Percentiles rank a stretch among this genome's conserved stretches.
These are phyloP conservation scores for Butorides virescens DNA, from an alignment of 2,113 vertebrate species.

Conservation along the genomic window DNA sequence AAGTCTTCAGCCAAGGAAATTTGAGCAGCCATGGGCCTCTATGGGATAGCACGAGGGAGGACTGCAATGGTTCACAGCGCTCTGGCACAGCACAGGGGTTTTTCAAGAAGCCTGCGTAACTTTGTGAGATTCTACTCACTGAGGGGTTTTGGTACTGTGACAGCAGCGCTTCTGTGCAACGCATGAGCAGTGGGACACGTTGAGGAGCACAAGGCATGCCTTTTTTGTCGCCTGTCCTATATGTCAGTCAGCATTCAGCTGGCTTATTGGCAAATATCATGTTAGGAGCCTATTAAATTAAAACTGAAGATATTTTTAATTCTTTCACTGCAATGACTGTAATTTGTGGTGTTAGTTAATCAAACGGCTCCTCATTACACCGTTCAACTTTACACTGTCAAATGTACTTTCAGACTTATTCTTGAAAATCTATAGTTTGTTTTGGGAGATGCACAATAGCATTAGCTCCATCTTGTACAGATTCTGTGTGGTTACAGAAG, in stretches of 20 bases:
- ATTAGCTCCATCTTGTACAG: neutral
- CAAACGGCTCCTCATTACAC: neutral
- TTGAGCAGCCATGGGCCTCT: neutral
- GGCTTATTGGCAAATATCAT: neutral
- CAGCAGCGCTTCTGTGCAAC: neutral
- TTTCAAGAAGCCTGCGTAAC: neutral
- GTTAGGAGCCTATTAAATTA: neutral
- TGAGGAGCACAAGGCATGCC: neutral
- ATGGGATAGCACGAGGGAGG: neutral
- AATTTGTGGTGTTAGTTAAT: neutral
- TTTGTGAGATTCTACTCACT: neutral
- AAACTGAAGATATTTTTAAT: neutral
- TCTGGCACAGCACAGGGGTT: neutral
- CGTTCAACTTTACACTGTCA: neutral
- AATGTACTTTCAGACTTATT: neutral
- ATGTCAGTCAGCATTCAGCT: neutral
- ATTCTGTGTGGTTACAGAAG: neutral
- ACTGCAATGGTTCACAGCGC: neutral
- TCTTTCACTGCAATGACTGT: neutral
- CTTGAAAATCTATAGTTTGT: neutral
- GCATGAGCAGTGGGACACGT: rapidly evolving
- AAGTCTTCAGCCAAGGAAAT: neutral
- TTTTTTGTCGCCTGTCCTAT: neutral
- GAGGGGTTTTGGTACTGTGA: neutral
- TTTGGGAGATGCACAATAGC: neutral